These are phyloP conservation scores for Eretmodus cyanostictus DNA, from an alignment of 2,113 vertebrate genomes.

Conservation along the genomic window DNA sequence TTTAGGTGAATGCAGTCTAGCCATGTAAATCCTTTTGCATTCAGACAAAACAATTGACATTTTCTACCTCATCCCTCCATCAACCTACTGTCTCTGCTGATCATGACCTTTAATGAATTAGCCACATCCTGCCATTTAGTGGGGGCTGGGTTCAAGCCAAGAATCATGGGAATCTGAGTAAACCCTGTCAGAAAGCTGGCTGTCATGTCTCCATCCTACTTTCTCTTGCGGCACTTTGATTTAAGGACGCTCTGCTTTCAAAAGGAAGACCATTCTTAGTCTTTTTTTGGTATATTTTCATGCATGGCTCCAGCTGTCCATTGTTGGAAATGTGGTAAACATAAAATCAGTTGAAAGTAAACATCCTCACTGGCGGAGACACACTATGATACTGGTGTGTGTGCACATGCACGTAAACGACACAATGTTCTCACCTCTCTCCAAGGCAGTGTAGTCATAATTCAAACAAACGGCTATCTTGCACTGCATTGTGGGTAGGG, in stretches of 20 bases:
- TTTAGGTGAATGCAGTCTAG: background rate
- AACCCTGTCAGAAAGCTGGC: background rate
- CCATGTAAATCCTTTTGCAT: background rate
- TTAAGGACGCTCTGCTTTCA: background rate
- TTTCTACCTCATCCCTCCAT: background rate
- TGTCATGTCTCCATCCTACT: background rate
- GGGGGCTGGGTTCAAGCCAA: background rate
- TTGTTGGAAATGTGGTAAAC: background rate
- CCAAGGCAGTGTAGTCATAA: conserved; percentile 48
- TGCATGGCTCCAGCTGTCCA: background rate
- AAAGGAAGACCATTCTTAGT: background rate
- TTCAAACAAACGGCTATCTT: conserved; percentile 54
- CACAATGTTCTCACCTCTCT: conserved; percentile 50
- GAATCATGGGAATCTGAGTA: background rate
- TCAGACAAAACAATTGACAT: conserved; percentile 1
- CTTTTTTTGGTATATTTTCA: background rate
- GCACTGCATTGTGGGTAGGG: conserved; percentile 63
- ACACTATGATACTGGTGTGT: background rate
- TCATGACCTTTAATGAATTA: conserved; percentile 9
- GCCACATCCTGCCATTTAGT: conserved; percentile 9
- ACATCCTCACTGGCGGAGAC: conserved; percentile 4
- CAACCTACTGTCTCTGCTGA: background rate
- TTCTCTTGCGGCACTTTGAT: background rate
- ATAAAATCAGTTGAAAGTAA: conserved; percentile 16
- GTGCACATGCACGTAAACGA: background rate